Conservation (phyloP, 2,888 invertebrate genomes). For the Drosophila ustulata region DNA sequence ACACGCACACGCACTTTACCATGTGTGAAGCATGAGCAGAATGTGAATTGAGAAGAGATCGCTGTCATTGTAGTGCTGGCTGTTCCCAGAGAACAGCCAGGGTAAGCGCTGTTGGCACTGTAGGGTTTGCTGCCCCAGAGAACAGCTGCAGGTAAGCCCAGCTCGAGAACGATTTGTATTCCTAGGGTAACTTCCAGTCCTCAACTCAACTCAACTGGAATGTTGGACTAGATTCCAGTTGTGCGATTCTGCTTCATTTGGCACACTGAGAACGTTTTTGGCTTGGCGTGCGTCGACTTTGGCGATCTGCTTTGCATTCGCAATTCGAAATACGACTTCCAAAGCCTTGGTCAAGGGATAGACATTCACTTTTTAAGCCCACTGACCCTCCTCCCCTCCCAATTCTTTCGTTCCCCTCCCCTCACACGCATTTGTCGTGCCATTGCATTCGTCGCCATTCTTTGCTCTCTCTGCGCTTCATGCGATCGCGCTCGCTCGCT, state of each 20-base stretch:
- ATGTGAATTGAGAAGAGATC: slow-evolving; percentile 31
- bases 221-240: slow-evolving; percentile 8
- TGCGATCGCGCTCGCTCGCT: slow-evolving; percentile 8
- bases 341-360: slow-evolving; percentile 56
- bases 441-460: slow-evolving; percentile 36
- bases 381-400: neutral
- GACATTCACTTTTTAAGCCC: slow-evolving; percentile 61
- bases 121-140: too few relatives aligned
- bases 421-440: slow-evolving; percentile 41
- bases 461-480: slow-evolving; percentile 14
- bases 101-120: neutral
- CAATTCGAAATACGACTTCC: slow-evolving; percentile 38
- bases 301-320: slow-evolving; percentile 52
- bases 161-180: neutral
- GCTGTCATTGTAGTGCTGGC: neutral
- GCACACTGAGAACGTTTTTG: slow-evolving; percentile 47
- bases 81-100: slow-evolving; percentile 41
- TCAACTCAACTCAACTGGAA: neutral
- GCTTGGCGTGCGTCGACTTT: slow-evolving; percentile 58
- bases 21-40: slow-evolving; percentile 22
- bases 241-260: slow-evolving; percentile 47
- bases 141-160: neutral
- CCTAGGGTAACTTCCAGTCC: slow-evolving; percentile 12
- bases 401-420: neutral
- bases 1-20: neutral